A percentile compares a stretch with the other conserved stretches of the same genome.
phyloP scores from a whole-genome alignment of 2,888 invertebrate species.

The Agapostemon virescens region DNA sequence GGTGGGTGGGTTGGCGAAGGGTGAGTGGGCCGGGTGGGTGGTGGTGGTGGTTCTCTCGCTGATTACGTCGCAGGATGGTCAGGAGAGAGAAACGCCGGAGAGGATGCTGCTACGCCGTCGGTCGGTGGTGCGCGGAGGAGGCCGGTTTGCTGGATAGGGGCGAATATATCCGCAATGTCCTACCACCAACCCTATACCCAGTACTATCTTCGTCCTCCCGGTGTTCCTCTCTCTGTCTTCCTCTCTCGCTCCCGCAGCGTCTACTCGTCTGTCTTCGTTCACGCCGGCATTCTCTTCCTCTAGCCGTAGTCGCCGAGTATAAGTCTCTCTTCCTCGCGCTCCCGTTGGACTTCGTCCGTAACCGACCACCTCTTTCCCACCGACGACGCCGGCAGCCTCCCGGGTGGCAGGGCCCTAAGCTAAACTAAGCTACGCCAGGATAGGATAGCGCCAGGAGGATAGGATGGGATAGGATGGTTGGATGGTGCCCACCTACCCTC shows the following conservation, averaged over 20 bases:
- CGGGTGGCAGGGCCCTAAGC: slow-evolving; percentile 72
- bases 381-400: slow-evolving; percentile 56
- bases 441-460: slow-evolving; percentile 71
- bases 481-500: slow-evolving; percentile 68
- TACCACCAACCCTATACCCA: slow-evolving; percentile 74
- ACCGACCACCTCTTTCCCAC: slow-evolving; percentile 42
- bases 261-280: slow-evolving; percentile 40
- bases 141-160: slow-evolving; percentile 74
- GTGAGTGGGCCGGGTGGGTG: slow-evolving; percentile 60
- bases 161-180: slow-evolving; percentile 80
- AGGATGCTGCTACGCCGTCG: slow-evolving; percentile 81
- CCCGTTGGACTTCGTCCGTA: slow-evolving; percentile 25
- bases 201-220: slow-evolving; percentile 56
- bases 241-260: slow-evolving; percentile 39
- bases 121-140: slow-evolving; percentile 69
- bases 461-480: slow-evolving; percentile 70
- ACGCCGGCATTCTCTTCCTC: slow-evolving; percentile 35
- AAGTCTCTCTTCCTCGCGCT: slow-evolving; percentile 19
- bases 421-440: slow-evolving; percentile 76
- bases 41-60: slow-evolving; percentile 77
- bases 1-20: slow-evolving; percentile 58
- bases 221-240: slow-evolving; percentile 51
- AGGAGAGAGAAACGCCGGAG: slow-evolving; percentile 79
- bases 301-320: slow-evolving; percentile 23
- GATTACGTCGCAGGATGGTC: slow-evolving; percentile 80